Evolutionary conservation across 1,140 invertebrate species (phyloP), one percentile per base, ranked within the genome.

Genomic region (Mizuhopecten yessoensis): DNA sequence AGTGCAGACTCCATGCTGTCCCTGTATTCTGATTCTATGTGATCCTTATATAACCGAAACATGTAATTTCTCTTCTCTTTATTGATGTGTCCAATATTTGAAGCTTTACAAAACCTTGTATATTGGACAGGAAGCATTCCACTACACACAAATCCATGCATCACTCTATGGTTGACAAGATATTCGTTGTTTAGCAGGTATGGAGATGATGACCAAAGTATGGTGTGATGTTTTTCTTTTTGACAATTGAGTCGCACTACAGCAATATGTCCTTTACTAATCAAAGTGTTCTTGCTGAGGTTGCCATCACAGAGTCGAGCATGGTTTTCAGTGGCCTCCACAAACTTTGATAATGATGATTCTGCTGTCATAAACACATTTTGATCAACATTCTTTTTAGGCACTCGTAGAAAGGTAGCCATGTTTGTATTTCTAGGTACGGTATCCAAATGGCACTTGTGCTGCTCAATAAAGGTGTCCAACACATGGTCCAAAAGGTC

Each of bases 161-260:
- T 39, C 20, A 91, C 87, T 9, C 45, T 34, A 20, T 86, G 49
- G 34, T 91, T 89, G 0, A 89, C 20, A 5, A 91, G 42, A 33
- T 91, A 91, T 34, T 89, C 91, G 87, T 91, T 86, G 33, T 91
- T 89, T 39, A 88, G 86, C 33, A 91, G 29, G 39, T 89, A 91
- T 45, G 91, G 91, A 23, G 91, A 91, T 33, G 91, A 91, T 57
- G 88, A 89, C 91, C 91, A 89, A 33, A 91, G 11, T 33, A 87
- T 34, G 17, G n/a, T 87, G 49, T 91, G 91, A 89, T 34, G 45
- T 45, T 87, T 89, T 87, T 91, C 36, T 17, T 34, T 87, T 33
- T 34, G 23, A 87, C 88, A 91, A 33, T 86, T 23, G 17, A 91
- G 34, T 87, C 86, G 23, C 17, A 75, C 11, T 75, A 39, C n/a